phyloP scores from a whole-genome alignment of 1,140 invertebrate species.

The Drosophila virilis region DNA sequence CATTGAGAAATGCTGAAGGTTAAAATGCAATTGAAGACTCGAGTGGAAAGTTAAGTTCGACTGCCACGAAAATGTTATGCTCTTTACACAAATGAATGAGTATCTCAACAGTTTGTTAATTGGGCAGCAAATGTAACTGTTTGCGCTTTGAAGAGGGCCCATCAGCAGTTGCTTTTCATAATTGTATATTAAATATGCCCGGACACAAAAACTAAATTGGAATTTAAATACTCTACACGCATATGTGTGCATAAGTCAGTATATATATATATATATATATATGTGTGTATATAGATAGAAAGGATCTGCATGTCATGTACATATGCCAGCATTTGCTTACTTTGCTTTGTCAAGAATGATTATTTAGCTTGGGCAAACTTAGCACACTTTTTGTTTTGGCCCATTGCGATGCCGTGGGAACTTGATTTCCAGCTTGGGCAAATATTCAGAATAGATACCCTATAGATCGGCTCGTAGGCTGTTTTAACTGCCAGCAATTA shows the following conservation, averaged over 20 bases:
- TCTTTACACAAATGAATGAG: slow-evolving; percentile 3
- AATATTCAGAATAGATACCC: background rate
- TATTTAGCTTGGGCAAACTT: background rate
- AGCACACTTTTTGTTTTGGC: background rate
- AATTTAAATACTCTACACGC: background rate
- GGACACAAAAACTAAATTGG: background rate
- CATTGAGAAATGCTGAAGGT: slow-evolving; percentile 79
- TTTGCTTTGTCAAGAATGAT: too few relatives aligned
- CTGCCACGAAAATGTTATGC: slow-evolving; percentile 13
- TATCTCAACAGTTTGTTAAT: slow-evolving; percentile 30
- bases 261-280: too few relatives aligned
- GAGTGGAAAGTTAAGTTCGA: slow-evolving; percentile 68
- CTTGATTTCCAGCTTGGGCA: background rate
- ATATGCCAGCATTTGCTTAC: too few relatives aligned
- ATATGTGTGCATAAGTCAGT: too few relatives aligned
- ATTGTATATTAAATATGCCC: background rate
- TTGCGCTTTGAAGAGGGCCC: background rate
- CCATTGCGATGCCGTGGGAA: background rate
- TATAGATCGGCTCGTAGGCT: background rate
- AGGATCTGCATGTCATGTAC: background rate
- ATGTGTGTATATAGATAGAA: too few relatives aligned
- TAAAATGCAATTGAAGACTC: slow-evolving; percentile 76
- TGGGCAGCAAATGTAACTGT: slow-evolving; percentile 22
- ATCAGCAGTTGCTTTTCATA: background rate
- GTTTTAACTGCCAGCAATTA: too few relatives aligned